Conservation (phyloP, 2,888 invertebrate species). For the Adelognathus sp. region DNA sequence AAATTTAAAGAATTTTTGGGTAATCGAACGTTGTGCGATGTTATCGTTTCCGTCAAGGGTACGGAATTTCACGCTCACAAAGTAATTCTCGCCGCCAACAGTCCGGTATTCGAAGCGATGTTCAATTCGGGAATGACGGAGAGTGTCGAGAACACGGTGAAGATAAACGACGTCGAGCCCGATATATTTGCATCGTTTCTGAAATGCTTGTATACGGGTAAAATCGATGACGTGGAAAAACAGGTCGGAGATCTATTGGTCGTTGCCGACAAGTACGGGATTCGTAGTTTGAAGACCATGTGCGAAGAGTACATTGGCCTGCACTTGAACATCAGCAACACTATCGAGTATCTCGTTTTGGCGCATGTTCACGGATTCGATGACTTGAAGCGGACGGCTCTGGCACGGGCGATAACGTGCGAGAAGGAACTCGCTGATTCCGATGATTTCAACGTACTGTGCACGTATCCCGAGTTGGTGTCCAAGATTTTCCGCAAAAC, state of each 20-base stretch:
- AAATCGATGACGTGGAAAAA: neutral
- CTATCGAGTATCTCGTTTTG: neutral
- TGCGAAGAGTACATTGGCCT: neutral
- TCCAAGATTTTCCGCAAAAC: neutral
- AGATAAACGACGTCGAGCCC: neutral
- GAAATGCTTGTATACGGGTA: neutral
- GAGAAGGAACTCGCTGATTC: neutral
- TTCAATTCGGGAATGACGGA: conserved; percentile 15
- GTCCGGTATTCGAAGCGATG: conserved; percentile 32
- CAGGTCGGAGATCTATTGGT: neutral
- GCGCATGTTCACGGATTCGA: neutral
- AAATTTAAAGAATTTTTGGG: no score
- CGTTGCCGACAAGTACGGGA: neutral
- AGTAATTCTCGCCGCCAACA: conserved; percentile 18
- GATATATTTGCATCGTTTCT: neutral
- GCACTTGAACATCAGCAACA: neutral
- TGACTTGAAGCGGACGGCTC: neutral
- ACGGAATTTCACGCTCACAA: neutral
- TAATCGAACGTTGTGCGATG: neutral
- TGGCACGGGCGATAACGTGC: neutral
- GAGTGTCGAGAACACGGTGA: neutral
- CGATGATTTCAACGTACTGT: neutral
- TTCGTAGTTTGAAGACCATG: neutral
- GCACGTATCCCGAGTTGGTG: neutral
- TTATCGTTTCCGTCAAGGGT: neutral